Conservation (phyloP, 2,113 vertebrate species). For the Anolis sagrei region DNA sequence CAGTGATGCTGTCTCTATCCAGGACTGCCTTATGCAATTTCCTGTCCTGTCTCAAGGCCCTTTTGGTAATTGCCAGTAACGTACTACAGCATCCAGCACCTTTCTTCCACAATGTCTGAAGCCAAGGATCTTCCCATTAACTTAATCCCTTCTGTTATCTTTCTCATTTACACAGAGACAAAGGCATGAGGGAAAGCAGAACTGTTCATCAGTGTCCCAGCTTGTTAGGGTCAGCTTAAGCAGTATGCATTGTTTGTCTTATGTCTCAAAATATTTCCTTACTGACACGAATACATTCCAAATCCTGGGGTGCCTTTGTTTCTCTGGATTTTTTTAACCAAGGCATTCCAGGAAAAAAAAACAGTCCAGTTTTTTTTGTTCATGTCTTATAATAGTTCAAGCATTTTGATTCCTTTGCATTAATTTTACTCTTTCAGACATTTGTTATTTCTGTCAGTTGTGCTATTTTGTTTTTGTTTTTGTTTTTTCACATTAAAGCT, state of each 20-base stretch:
- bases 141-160: neutral
- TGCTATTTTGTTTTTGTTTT: too few relatives aligned
- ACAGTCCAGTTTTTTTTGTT: constrained; percentile 6
- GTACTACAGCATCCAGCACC: constrained; percentile 32
- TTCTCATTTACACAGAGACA: neutral
- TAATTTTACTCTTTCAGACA: constrained; percentile 36
- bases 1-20: constrained; percentile 36
- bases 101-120: constrained; percentile 17
- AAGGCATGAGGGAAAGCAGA: neutral
- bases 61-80: constrained; percentile 20
- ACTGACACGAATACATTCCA: neutral
- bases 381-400: constrained; percentile 9
- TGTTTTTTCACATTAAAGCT: neutral
- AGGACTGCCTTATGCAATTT: constrained; percentile 50
- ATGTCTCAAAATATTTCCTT: constrained; percentile 24
- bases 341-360: constrained; percentile 14
- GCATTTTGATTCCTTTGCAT: constrained; percentile 20
- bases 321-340: constrained; percentile 44
- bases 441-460: constrained; percentile 11
- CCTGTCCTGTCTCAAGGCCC: constrained; percentile 27
- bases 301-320: neutral
- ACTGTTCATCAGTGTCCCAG: neutral
- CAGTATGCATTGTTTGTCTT: constrained; percentile 15
- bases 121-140: neutral
- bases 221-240: neutral